Base-by-base conservation (phyloP, 2,888 invertebrate species). In the Synanthedon tipuliformis region DNA sequence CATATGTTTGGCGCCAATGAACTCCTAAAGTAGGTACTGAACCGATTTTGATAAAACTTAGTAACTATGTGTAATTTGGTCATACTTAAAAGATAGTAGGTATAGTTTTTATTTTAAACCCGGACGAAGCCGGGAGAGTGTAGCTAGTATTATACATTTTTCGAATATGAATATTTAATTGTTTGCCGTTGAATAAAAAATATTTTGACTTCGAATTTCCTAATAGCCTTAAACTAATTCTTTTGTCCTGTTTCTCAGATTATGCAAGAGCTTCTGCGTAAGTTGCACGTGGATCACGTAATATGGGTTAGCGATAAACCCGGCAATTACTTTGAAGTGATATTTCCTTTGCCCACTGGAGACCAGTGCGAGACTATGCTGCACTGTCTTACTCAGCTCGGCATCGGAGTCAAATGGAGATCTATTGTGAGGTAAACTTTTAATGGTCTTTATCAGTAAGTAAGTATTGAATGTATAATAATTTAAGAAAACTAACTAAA, bases 341-440 rank as follows among this genome's bases (percentile, higher is more conserved):
- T 92, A 54, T 93, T 93, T 69, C 93, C 93, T 8, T 77, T 92
- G 60, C 88, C 90, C 55, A 90, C 92, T 40, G 93, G 93, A 41
- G 92, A 92, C 60, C 88, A 89, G 53, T 93, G 93, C 64, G 93
- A 93, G 73, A 93, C 92, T 56, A 91, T 92, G 76, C 78, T 93
- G 53, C 93, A 93, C 68, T 93, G 92, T 65, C 88, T 93, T 56
- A 92, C 93, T 1, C 90, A 93, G 71, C 84, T 93, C 61, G 92
- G 93, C 40, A 92, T 93, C 58, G 93, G 93, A 16, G 89, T 90
- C 23, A 89, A 89, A 68, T 89, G 89, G 75, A 92, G 91, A 75
- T 93, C 93, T 54, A 90, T 92, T 65, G 92, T 93, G 56, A 93
- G 92, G 93, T 92, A 83, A 79, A 61, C 54, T 34, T 8, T 34